Conservation (phyloP, 2,113 vertebrate genomes). For the Colistium nudipinnis region DNA sequence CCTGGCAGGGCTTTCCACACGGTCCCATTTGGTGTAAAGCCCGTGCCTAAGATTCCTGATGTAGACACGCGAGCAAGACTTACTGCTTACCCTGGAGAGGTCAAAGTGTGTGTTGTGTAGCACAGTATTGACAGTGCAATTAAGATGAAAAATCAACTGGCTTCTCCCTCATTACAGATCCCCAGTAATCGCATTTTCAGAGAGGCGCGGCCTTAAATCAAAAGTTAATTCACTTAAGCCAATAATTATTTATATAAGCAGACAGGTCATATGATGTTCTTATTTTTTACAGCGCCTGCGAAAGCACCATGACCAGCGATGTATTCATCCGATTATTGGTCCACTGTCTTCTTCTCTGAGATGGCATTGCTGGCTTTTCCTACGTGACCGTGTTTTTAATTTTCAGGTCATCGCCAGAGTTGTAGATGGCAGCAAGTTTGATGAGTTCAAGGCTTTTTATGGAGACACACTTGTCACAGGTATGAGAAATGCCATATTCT, state of each 20-base stretch:
- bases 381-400: conserved; percentile 43
- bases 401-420: conserved; percentile 95
- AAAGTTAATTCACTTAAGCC: not conserved
- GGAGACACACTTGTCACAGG: conserved; percentile 97
- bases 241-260: not conserved
- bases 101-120: conserved; percentile 45
- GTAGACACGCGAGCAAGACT: conserved; percentile 36
- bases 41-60: conserved; percentile 45
- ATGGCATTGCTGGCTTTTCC: not conserved
- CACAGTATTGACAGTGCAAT: conserved; percentile 44
- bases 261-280: not conserved
- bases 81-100: conserved; percentile 36
- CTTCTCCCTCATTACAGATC: conserved; percentile 6
- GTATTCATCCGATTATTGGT: not conserved
- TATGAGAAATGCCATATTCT: conserved; percentile 53
- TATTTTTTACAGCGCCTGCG: not conserved
- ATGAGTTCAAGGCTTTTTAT: conserved; percentile 98
- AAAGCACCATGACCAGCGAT: not conserved
- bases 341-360: no score
- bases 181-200: not conserved
- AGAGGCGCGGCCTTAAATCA: not conserved
- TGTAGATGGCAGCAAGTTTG: conserved; percentile 97
- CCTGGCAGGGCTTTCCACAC: conserved; percentile 8
- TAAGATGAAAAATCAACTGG: conserved; percentile 31
- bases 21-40: conserved; percentile 29